These are phyloP conservation scores for Hystrix brachyura DNA, from an alignment of 2,113 vertebrate species.

Conservation along the genomic window DNA sequence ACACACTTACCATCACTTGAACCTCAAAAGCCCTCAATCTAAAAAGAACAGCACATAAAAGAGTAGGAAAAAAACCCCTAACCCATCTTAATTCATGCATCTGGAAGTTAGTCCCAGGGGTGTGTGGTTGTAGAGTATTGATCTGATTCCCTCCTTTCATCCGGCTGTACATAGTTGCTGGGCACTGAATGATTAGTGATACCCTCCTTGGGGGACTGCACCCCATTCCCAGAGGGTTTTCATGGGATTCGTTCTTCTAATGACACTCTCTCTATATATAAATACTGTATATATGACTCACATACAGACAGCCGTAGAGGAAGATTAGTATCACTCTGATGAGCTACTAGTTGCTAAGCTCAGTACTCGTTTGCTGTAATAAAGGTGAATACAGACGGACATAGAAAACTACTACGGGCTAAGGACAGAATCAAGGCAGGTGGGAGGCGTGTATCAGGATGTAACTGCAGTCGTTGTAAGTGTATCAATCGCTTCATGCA, in stretches of 20 bases:
- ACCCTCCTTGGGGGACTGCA: neutral
- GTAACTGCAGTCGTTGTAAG: conserved; percentile 90
- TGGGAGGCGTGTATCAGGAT: conserved; percentile 88
- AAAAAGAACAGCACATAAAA: neutral
- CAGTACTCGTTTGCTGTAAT: conserved; percentile 81
- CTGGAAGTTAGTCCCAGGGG: neutral
- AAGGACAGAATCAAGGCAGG: conserved; percentile 89
- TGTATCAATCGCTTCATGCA: conserved; percentile 91
- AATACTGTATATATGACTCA: conserved; percentile 91
- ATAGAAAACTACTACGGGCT: conserved; percentile 89
- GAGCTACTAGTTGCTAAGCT: conserved; percentile 81
- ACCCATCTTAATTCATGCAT: neutral
- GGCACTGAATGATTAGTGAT: neutral
- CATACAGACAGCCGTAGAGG: conserved; percentile 88
- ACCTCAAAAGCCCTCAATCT: neutral
- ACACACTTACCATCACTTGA: neutral
- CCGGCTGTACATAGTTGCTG: neutral
- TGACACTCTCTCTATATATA: conserved; percentile 90
- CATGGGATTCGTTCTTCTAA: conserved; percentile 69
- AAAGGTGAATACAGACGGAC: conserved; percentile 89
- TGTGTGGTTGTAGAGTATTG: neutral
- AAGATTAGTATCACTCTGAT: conserved; percentile 85
- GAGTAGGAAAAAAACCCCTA: neutral
- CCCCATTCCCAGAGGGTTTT: neutral
- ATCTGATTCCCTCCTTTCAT: neutral